Percentiles rank a stretch among this genome's conserved stretches.
Conservation (phyloP, 2,888 invertebrate species). For the Trissoscelio sp. region DNA sequence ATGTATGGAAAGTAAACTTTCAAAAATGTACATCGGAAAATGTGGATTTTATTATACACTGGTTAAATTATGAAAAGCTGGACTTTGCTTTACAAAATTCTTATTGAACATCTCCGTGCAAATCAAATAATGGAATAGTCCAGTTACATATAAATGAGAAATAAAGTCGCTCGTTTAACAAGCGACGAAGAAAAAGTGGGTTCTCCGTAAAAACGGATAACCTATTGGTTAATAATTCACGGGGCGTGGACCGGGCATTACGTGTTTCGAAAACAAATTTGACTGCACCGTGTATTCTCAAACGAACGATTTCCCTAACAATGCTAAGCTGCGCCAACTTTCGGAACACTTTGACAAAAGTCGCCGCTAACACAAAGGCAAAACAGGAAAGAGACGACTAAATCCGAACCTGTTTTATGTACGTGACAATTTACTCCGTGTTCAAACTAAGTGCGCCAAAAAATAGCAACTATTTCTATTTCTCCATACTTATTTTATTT, state of each 20-base stretch:
- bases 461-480: background rate
- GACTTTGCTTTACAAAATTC: background rate
- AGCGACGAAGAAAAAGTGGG: background rate
- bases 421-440: slow-evolving; percentile 10
- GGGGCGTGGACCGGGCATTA: slow-evolving; percentile 44
- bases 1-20: no score
- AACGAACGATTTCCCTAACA: slow-evolving; percentile 70
- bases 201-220: slow-evolving; percentile 38
- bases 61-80: background rate
- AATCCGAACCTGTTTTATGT: slow-evolving; percentile 23
- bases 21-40: no score
- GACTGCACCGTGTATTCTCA: slow-evolving; percentile 29
- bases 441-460: background rate
- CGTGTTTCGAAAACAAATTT: slow-evolving; percentile 55
- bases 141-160: slow-evolving; percentile 23
- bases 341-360: slow-evolving; percentile 50
- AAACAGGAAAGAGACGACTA: slow-evolving; percentile 7
- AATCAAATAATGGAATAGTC: slow-evolving; percentile 6
- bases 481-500: background rate
- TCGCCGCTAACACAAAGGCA: slow-evolving; percentile 25
- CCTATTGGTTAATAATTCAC: slow-evolving; percentile 68
- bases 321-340: slow-evolving; percentile 63
- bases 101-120: background rate
- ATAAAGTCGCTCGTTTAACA: slow-evolving; percentile 26
- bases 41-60: no score